Evolutionary conservation across 2,797 vertebrate species (phyloP).

Genomic region (Xyrichtys novacula): DNA sequence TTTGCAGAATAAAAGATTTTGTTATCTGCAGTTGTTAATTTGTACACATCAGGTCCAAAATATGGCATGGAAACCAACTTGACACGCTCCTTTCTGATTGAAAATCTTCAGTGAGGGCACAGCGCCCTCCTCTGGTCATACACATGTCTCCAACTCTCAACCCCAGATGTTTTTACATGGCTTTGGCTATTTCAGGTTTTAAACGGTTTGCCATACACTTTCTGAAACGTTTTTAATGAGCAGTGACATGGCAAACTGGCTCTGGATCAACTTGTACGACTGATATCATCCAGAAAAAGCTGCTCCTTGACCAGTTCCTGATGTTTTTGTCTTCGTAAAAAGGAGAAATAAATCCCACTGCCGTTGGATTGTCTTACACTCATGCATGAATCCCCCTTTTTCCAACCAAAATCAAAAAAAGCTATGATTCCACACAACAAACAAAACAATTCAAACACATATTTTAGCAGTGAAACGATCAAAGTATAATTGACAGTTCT

Average conservation of each 20-base stretch:
- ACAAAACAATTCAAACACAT: slow-evolving; percentile 55
- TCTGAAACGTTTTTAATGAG: neutral
- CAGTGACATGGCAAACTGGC: neutral
- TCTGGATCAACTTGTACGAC: slow-evolving; percentile 6
- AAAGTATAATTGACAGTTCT: slow-evolving; percentile 71
- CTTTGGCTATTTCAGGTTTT: neutral
- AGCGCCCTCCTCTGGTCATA: slow-evolving; percentile 47
- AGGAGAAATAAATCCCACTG: slow-evolving; percentile 8
- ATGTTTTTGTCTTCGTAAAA: slow-evolving; percentile 25
- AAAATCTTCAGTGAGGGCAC: neutral
- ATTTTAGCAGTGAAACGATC: slow-evolving; percentile 58
- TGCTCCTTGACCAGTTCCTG: slow-evolving; percentile 13
- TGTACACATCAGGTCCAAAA: neutral
- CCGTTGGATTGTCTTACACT: slow-evolving; percentile 70
- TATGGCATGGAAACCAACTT: neutral
- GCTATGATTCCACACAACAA: slow-evolving; percentile 52
- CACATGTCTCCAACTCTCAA: slow-evolving; percentile 2
- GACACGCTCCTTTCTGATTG: neutral
- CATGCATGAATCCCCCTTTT: slow-evolving; percentile 42
- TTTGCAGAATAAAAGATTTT: neutral
- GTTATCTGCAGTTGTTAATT: neutral
- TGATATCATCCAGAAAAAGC: slow-evolving; percentile 4
- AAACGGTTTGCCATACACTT: neutral
- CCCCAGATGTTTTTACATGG: neutral
- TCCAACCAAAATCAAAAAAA: slow-evolving; percentile 52